These are phyloP conservation scores for Drosophila fuyamai DNA, from an alignment of 1,140 invertebrate species.

Conservation along the genomic window DNA sequence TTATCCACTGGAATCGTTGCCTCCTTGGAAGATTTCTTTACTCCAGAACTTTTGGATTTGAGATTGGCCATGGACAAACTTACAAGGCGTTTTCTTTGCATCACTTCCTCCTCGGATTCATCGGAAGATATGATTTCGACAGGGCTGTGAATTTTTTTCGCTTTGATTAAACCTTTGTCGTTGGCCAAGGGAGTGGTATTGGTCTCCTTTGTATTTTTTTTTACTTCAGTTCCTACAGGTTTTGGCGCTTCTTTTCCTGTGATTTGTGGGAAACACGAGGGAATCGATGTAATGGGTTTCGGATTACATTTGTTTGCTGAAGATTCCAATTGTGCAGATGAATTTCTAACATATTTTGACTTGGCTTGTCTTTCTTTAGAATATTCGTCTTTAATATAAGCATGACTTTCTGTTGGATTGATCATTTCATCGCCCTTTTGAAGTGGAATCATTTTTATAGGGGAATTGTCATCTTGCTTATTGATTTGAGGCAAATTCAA, in stretches of 20 bases:
- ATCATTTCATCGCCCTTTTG: not conserved
- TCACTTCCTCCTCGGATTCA: not conserved
- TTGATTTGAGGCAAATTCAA: not conserved
- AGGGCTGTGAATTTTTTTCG: not conserved
- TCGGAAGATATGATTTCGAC: not conserved
- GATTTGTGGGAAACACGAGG: too few relatives aligned
- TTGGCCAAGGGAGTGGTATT: not conserved
- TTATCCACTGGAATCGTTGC: not conserved
- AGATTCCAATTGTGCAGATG: too few relatives aligned
- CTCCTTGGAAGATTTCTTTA: not conserved
- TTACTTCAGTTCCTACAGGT: not conserved
- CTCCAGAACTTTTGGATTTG: not conserved
- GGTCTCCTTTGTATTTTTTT: not conserved
- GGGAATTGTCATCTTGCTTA: not conserved
- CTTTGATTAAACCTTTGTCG: too few relatives aligned
- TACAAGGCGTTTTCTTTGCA: not conserved
- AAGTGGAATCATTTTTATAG: not conserved
- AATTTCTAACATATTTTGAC: too few relatives aligned
- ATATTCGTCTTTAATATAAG: not conserved
- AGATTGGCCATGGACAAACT: not conserved
- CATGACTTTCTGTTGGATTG: not conserved
- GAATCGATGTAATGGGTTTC: too few relatives aligned
- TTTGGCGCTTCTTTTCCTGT: not conserved
- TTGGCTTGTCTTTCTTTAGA: not conserved
- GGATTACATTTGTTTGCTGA: too few relatives aligned